phyloP scores from a whole-genome alignment of 30 jellyfish, hydroid and myxozoan species.

The Hydra vulgaris region DNA sequence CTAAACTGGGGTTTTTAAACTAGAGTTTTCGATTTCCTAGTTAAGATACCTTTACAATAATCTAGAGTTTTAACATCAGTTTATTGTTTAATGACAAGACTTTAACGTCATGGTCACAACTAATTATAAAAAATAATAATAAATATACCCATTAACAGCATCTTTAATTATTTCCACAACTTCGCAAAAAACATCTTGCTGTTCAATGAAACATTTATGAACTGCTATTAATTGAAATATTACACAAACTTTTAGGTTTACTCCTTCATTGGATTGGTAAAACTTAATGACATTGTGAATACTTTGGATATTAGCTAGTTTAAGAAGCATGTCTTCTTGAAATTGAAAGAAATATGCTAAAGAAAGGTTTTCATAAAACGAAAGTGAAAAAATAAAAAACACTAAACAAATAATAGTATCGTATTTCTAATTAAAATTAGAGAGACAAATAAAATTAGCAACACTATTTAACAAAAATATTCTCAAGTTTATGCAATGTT shows the following conservation, averaged over 20 bases:
- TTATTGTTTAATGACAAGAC: too few relatives aligned
- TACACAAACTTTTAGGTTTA: slow-evolving; percentile 54
- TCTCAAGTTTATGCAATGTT: too few relatives aligned
- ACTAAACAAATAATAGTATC: not conserved
- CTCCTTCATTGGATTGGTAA: slow-evolving; percentile 17
- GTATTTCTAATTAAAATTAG: too few relatives aligned
- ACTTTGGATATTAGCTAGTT: slow-evolving; percentile 36
- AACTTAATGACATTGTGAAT: slow-evolving; percentile 32
- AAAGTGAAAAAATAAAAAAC: not conserved
- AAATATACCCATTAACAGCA: slow-evolving; percentile 54
- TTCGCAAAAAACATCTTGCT: slow-evolving; percentile 37
- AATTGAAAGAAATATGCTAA: slow-evolving; percentile 63
- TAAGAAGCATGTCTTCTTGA: slow-evolving; percentile 59
- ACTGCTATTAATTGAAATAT: slow-evolving; percentile 59
- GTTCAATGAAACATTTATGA: not conserved
- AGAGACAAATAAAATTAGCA: too few relatives aligned
- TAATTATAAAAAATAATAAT: too few relatives aligned
- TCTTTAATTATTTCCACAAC: slow-evolving; percentile 45
- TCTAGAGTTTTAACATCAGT: too few relatives aligned
- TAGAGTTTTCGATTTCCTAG: too few relatives aligned
- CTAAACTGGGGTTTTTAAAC: too few relatives aligned
- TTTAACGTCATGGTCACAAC: too few relatives aligned
- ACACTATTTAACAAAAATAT: too few relatives aligned
- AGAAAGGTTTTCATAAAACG: not conserved
- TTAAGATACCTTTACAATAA: too few relatives aligned